Conservation (phyloP, 2,888 invertebrate species). For the Phyto melanocephala region DNA sequence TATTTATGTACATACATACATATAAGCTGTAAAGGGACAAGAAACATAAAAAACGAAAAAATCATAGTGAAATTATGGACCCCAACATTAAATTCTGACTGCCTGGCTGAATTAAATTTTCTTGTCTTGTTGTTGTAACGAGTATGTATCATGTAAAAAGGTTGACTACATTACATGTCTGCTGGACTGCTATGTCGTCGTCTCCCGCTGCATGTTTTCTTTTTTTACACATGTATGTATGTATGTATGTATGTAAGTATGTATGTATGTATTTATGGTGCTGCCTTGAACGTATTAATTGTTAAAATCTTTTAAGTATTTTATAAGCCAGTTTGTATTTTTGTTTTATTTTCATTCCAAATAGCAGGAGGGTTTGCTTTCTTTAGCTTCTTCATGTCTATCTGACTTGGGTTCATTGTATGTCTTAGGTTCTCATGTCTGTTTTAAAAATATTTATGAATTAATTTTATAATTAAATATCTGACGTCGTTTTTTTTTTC, state of each 20-base stretch:
- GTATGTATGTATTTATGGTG: neutral
- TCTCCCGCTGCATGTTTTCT: neutral
- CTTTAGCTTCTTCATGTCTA: neutral
- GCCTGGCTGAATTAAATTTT: neutral
- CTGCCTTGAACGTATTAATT: slow-evolving; percentile 40
- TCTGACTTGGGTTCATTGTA: neutral
- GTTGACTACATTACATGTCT: slow-evolving; percentile 11
- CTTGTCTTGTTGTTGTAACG: neutral
- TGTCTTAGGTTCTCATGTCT: slow-evolving; percentile 50
- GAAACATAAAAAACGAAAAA: neutral
- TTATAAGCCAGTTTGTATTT: neutral
- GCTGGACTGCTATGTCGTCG: neutral
- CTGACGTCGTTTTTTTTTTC: neutral
- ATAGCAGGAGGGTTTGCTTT: neutral
- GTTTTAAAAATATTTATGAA: slow-evolving; percentile 56
- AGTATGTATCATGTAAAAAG: neutral
- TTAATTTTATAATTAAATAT: slow-evolving; percentile 57
- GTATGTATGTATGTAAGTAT: neutral
- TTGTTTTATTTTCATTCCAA: neutral
- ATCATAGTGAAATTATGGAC: neutral
- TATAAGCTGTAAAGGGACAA: slow-evolving; percentile 1
- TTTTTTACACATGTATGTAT: neutral
- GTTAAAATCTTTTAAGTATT: slow-evolving; percentile 49
- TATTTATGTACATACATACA: too few species aligned
- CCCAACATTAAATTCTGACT: neutral